phyloP scores from a whole-genome alignment of 2,113 vertebrate genomes.

The Micromys minutus region DNA sequence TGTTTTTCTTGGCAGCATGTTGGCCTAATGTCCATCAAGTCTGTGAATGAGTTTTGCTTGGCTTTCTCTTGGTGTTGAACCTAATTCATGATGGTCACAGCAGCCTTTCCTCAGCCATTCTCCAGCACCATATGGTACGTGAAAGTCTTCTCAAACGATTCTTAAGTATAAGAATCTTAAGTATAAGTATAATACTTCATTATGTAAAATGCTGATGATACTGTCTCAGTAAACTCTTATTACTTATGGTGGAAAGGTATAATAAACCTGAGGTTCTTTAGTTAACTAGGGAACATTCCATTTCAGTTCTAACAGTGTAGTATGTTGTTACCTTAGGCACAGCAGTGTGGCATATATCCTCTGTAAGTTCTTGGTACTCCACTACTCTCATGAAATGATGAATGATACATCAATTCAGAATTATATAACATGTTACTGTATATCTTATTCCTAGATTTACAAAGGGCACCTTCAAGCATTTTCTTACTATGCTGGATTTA shows the following conservation, averaged over 20 bases:
- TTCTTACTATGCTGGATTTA: not conserved
- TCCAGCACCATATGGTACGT: constrained; percentile 35
- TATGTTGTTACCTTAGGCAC: not conserved
- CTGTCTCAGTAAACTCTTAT: not conserved
- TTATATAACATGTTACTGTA: not conserved
- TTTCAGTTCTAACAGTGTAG: constrained; percentile 15
- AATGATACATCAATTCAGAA: not conserved
- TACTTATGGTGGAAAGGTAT: not conserved
- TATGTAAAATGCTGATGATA: constrained; percentile 30
- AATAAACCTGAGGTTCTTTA: not conserved
- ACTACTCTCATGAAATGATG: constrained; percentile 16
- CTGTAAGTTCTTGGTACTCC: not conserved
- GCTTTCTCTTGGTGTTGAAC: constrained; percentile 46
- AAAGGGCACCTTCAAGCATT: not conserved
- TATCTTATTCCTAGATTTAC: not conserved
- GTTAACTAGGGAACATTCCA: not conserved
- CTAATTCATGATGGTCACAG: not conserved
- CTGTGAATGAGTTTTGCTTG: constrained; percentile 75
- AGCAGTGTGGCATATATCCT: not conserved
- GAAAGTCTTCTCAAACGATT: constrained; percentile 31
- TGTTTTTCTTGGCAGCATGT: constrained; percentile 85
- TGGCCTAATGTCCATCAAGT: constrained; percentile 65
- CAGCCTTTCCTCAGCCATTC: not conserved
- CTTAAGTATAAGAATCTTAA: constrained; percentile 23
- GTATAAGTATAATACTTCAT: constrained; percentile 28